Conservation (phyloP, 2,797 vertebrate species). For the Diglossa cyanea region DNA sequence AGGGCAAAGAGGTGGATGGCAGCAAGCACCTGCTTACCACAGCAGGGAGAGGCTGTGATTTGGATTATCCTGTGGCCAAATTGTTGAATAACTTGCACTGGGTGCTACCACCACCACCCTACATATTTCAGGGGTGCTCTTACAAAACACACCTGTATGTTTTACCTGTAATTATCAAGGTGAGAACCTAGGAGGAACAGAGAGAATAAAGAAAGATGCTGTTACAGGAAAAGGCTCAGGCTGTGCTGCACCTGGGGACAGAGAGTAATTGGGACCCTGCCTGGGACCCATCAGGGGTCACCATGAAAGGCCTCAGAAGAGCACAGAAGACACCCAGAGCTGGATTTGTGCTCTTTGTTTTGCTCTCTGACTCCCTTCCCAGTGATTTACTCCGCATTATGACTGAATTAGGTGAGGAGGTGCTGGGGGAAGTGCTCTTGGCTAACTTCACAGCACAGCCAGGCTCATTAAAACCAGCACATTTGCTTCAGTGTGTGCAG, state of each 20-base stretch:
- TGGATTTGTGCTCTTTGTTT: background rate
- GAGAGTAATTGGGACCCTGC: background rate
- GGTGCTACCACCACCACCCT: background rate
- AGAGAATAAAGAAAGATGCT: background rate
- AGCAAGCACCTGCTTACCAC: background rate
- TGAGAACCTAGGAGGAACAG: background rate
- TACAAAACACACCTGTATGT: background rate
- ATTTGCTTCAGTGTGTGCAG: background rate
- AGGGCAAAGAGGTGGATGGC: background rate
- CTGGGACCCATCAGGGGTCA: background rate
- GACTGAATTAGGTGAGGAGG: conserved; percentile 18
- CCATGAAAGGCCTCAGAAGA: background rate
- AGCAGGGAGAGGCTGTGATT: background rate
- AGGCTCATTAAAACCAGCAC: conserved; percentile 32
- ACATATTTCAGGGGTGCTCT: background rate
- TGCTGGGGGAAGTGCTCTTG: background rate
- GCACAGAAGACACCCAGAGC: background rate
- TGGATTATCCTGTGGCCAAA: background rate
- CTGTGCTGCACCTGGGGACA: background rate
- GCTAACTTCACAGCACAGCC: background rate
- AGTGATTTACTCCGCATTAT: background rate
- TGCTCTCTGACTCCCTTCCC: background rate
- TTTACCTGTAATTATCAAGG: background rate
- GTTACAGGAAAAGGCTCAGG: background rate
- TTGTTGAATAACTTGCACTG: background rate